Evolutionary conservation across 2,113 vertebrate genomes (phyloP).

Genomic region (Atherinomorus stipes): DNA sequence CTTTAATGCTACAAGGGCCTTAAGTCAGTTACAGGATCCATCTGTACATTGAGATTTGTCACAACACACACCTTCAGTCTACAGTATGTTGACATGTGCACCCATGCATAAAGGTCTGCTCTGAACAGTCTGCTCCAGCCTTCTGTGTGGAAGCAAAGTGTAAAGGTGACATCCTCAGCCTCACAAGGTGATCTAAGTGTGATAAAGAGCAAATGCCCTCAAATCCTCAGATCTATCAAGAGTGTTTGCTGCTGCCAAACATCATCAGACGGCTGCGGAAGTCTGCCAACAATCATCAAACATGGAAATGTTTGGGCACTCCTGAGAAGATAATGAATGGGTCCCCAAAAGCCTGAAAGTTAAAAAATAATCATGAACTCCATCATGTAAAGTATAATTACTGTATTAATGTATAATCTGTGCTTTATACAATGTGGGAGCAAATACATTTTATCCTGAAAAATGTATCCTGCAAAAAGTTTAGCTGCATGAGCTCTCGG

Average conservation of each 20-base stretch:
- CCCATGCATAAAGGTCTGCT: conserved; percentile 11
- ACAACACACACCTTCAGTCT: conserved; percentile 4
- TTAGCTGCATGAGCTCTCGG: neutral
- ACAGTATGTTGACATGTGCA: conserved; percentile 5
- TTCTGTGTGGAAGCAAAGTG: conserved; percentile 13
- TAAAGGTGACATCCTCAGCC: conserved; percentile 4
- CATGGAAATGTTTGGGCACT: neutral
- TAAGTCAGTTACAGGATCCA: conserved; percentile 7
- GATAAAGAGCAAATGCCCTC: neutral
- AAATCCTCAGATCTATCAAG: neutral
- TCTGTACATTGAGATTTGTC: conserved; percentile 21
- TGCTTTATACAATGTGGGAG: neutral
- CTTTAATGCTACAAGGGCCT: neutral
- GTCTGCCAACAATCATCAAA: neutral
- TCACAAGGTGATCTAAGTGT: neutral
- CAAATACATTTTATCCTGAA: neutral
- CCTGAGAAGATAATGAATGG: neutral
- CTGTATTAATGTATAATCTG: neutral
- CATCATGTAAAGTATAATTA: too few species aligned
- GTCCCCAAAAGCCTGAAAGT: neutral
- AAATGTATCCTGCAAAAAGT: neutral
- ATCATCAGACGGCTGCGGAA: neutral
- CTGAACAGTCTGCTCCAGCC: neutral
- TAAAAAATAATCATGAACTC: neutral
- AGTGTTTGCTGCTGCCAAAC: neutral